Conservation (phyloP, 2,113 vertebrate genomes). For the Chloroceryle aenea region DNA sequence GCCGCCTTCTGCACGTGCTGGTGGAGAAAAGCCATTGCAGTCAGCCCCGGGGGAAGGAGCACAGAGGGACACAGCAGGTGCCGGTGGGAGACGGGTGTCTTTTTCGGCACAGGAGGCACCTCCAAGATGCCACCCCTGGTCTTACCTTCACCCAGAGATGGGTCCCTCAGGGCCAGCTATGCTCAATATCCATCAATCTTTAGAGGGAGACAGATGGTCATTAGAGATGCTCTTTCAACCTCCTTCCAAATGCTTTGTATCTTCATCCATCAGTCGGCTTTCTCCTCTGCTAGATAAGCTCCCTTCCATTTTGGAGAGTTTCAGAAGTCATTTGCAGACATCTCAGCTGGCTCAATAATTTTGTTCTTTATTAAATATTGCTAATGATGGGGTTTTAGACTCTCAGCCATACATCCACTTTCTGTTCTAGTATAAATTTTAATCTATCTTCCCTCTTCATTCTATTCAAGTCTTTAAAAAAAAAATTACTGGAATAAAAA, state of each 20-base stretch:
- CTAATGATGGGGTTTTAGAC: constrained; percentile 13
- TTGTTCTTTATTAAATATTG: constrained; percentile 28
- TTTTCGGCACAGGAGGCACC: not conserved
- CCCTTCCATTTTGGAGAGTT: not conserved
- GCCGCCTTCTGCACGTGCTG: fast-evolving
- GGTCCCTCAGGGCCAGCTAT: not conserved
- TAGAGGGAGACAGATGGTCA: not conserved
- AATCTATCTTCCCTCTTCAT: not conserved
- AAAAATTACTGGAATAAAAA: constrained; percentile 10
- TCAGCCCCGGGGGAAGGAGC: not conserved
- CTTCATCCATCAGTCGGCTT: not conserved
- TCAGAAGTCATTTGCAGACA: not conserved
- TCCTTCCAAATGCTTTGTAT: not conserved
- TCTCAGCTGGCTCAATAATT: not conserved
- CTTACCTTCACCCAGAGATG: not conserved
- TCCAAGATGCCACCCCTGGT: not conserved
- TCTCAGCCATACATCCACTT: not conserved
- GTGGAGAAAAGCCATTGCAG: not conserved
- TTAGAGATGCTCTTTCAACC: not conserved
- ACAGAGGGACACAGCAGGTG: fast-evolving
- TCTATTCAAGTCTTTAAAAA: not conserved
- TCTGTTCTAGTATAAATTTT: not conserved
- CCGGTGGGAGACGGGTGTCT: not conserved
- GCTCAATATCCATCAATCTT: not conserved
- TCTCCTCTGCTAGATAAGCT: not conserved